Percentiles rank a stretch among this genome's conserved stretches.
Evolutionary conservation across 1,140 invertebrate genomes (phyloP).

Genomic region (Aphaenogaster floridana): DNA sequence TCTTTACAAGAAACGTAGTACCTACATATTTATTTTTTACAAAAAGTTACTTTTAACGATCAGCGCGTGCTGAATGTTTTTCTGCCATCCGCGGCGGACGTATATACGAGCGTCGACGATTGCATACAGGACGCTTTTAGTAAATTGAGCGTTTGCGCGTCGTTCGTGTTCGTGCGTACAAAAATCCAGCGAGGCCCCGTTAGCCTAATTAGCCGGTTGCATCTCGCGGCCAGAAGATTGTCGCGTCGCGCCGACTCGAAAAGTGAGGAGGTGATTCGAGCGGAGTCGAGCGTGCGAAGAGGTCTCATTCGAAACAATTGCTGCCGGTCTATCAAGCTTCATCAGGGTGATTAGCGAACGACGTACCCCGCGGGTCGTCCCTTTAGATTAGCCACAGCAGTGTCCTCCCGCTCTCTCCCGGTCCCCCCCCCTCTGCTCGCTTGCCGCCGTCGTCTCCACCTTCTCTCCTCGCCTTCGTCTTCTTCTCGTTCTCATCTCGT

Average conservation of each 20-base stretch:
- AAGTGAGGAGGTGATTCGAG: constrained; percentile 56
- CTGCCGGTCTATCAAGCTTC: constrained; percentile 83
- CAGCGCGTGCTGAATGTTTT: background rate
- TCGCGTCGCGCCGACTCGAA: constrained; percentile 36
- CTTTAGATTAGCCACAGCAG: constrained; percentile 82
- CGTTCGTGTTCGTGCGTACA: constrained; percentile 35
- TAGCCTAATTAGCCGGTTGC: constrained; percentile 47
- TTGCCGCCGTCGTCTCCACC: constrained; percentile 56
- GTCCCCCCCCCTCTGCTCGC: constrained; percentile 25
- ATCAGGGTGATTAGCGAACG: constrained; percentile 84
- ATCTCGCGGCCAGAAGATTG: constrained; percentile 33
- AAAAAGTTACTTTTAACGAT: background rate
- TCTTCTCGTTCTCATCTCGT: constrained; percentile 70
- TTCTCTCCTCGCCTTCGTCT: constrained; percentile 69
- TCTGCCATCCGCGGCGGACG: background rate
- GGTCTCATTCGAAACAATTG: constrained; percentile 84
- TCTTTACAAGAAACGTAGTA: background rate
- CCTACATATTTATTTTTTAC: constrained; percentile 1
- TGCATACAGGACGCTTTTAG: constrained; percentile 15
- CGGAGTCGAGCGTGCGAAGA: constrained; percentile 69
- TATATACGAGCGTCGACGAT: background rate
- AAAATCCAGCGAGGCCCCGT: constrained; percentile 52
- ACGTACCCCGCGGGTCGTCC: constrained; percentile 81
- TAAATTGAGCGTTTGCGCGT: constrained; percentile 37
- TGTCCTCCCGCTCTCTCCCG: constrained; percentile 71